Conservation (phyloP, 2,797 vertebrate genomes). For the Brachyalestes nurse region DNA sequence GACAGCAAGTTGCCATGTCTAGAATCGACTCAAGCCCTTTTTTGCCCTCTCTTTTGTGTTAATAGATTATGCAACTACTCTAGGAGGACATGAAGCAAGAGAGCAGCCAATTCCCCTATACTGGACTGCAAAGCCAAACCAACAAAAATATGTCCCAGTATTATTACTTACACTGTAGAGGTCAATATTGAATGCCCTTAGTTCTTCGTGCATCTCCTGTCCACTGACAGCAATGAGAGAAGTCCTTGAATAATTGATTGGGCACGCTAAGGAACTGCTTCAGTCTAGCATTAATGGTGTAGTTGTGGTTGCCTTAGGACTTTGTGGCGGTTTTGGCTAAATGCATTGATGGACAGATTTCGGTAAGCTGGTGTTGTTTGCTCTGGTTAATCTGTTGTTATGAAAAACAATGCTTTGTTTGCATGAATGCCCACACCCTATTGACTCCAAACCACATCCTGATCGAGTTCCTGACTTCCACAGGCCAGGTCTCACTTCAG, state of each 20-base stretch:
- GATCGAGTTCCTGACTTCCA: conserved; percentile 53
- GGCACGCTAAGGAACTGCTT: not conserved
- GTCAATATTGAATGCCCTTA: not conserved
- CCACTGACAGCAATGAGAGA: not conserved
- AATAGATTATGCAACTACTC: not conserved
- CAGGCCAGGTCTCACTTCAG: not conserved
- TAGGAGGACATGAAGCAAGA: not conserved
- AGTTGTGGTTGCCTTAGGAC: not conserved
- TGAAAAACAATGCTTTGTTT: conserved; percentile 68
- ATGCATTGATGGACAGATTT: not conserved
- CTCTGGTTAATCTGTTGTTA: conserved; percentile 15
- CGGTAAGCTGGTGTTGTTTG: not conserved
- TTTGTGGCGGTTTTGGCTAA: not conserved
- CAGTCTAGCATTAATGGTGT: not conserved
- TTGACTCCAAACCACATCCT: conserved; percentile 51
- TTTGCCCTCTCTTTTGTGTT: not conserved
- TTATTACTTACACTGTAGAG: not conserved
- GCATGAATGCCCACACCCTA: conserved; percentile 51
- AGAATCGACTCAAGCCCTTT: not conserved
- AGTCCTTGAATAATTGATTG: conserved; percentile 5
- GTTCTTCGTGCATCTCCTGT: not conserved
- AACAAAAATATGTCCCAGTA: not conserved
- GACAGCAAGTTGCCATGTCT: not conserved
- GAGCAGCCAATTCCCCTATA: not conserved
- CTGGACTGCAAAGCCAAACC: not conserved